A percentile compares a stretch with the other conserved stretches of the same genome.
phyloP scores from a whole-genome alignment of 2,113 vertebrate genomes.

The Myotis davidii region DNA sequence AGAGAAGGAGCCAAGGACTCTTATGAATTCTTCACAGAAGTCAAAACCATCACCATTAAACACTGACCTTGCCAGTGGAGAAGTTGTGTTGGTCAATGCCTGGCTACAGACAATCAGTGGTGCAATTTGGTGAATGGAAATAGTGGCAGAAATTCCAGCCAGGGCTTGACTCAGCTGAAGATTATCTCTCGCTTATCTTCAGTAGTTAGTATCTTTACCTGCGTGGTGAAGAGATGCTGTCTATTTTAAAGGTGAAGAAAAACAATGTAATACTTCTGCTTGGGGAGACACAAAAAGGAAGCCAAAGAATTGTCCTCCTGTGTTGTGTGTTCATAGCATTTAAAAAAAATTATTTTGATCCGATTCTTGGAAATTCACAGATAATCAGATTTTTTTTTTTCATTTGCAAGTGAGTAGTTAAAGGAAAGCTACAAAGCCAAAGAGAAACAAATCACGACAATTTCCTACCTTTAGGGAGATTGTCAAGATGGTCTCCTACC shows the following conservation, averaged over 20 bases:
- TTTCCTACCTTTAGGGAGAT: background rate
- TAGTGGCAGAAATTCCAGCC: background rate
- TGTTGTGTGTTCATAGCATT: background rate
- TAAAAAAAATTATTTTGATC: background rate
- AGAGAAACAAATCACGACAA: background rate
- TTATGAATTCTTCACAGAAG: slow-evolving; percentile 96
- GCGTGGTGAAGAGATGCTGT: background rate
- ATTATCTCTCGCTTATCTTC: background rate
- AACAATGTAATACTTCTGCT: background rate
- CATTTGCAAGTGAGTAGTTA: background rate
- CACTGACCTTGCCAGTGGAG: slow-evolving; percentile 80
- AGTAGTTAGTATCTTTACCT: background rate
- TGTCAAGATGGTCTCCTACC: background rate
- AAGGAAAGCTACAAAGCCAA: background rate
- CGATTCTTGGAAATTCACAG: background rate
- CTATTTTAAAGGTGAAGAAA: background rate
- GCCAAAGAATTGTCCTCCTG: background rate
- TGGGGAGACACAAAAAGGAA: background rate
- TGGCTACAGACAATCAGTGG: background rate
- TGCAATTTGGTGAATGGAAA: background rate
- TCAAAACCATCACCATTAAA: slow-evolving; percentile 95
- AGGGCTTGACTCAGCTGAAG: background rate
- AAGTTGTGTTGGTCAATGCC: background rate
- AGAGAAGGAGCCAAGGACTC: slow-evolving; percentile 96
- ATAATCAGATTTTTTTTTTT: background rate